Base-by-base conservation (phyloP, 1,140 invertebrate species). In the Ladona fulva region DNA sequence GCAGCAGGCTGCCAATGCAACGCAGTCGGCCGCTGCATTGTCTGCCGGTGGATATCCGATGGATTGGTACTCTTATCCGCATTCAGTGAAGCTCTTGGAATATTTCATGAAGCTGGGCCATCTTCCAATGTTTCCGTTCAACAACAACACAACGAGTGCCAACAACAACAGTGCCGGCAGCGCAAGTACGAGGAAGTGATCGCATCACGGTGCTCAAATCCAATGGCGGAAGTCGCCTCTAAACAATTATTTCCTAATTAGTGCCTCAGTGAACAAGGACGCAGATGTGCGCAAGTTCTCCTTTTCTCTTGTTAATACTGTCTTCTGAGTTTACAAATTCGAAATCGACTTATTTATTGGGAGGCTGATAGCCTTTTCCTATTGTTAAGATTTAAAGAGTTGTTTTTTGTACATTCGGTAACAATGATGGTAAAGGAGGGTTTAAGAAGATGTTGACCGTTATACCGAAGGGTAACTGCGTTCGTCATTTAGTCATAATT, bases 281-380 rank as follows among this genome's bases (percentile, higher is more conserved):
- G 29, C 29, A 37, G n/a, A n/a, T n/a, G 3, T 37, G 29, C 29
- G 29, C 29, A 8, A 8, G 29, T 37, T 37, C 29, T 37, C 29
- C 29, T 37, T 37, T 37, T 37, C 29, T 66, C 52, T 66, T 66
- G 52, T 66, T 66, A 12, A 66, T 66, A 5, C 52, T 66, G 52
- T 66, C 14, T 66, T 22, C 14, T 22, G 10, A 11, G 10, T 52
- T 52, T 52, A 11, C 19, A 52, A 52, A 52, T 52, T 52, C 19
- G n/a, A 52, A 11, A 52, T 52, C 44, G 52, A 66, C 52, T 66
- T 66, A 66, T 66, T 66, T 66, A 66, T 66, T 66, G 52, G 52
- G n/a, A 66, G 52, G 52, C 52, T 16, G 52, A 6, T 66, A 3
- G 52, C 16, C 52, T 66, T 16, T 66, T 66, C 52, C 52, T 66